Base-by-base conservation (phyloP, 1,140 invertebrate species). In the Procambarus clarkii region DNA sequence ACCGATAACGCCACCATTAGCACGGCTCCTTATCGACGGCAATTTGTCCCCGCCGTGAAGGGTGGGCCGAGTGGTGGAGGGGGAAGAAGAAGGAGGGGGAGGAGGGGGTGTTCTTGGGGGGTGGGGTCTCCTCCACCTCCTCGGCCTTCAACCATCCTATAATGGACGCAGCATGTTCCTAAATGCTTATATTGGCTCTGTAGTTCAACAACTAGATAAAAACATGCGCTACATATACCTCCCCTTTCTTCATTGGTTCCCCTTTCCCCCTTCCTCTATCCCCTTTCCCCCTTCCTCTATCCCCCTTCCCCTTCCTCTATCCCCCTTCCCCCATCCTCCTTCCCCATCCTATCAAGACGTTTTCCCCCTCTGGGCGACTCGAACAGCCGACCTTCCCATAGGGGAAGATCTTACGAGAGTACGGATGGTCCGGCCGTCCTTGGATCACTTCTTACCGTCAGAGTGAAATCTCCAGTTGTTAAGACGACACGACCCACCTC, bases 151-250 rank as follows among this genome's bases (percentile, higher is more conserved):
- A 64, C 83, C 83, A 46, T 2, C 64, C 48, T n/a, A 60, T 88
- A 88, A 88, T 88, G 86, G 86, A 88, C 44, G 50, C 86, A 81
- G 11, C 86, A 34, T 88, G 86, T 88, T 88, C 78, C 77, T 81
- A 88, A 88, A 88, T 88, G 86, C 86, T 88, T 88, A 34, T 34
- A 88, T 60, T 88, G 77, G 77, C 58, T 79, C 50, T 88, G 86
- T 78, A 88, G 81, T 88, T 88, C 81, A 60, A 88, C 86, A 69
- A 13, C 11, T 5, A 88, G 86, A 88, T 88, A 88, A 81, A 88
- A 11, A 50, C 15, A 78, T 0, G 11, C 21, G 7, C 13, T n/a
- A 5, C 15, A 13, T 21, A 7, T 44, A 46, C 45, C 45, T 21
- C 46, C 5, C 8, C 46, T 8, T 64, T 24, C 82, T 58, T 21